phyloP scores from a whole-genome alignment of 2,113 vertebrate genomes.

The Tursiops truncatus region DNA sequence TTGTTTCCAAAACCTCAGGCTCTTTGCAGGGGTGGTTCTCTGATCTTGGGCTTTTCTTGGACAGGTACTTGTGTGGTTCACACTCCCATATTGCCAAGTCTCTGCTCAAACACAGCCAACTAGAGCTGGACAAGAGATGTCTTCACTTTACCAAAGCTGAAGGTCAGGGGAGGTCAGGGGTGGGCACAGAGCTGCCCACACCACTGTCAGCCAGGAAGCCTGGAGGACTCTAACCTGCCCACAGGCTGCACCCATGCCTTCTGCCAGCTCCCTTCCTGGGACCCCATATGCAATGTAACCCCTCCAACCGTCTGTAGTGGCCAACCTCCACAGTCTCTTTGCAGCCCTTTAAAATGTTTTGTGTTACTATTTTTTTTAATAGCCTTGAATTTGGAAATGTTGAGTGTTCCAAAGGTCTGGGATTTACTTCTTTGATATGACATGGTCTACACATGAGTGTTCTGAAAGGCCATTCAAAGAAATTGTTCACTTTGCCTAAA shows the following conservation, averaged over 20 bases:
- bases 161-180: accelerated
- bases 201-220: too few species aligned
- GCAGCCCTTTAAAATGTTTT: background rate
- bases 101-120: background rate
- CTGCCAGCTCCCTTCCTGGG: background rate
- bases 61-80: background rate
- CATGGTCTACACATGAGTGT: too few species aligned
- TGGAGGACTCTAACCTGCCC: background rate
- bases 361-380: background rate
- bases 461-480: background rate
- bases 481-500: background rate
- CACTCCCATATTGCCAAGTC: too few species aligned
- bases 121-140: background rate
- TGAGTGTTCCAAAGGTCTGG: background rate
- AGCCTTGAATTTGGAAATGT: background rate
- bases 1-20: too few species aligned
- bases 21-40: background rate
- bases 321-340: background rate
- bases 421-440: background rate
- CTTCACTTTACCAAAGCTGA: background rate
- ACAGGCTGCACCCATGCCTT: accelerated
- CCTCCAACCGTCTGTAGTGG: too few species aligned
- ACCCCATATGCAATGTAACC: accelerated
- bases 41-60: background rate
- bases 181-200: background rate